phyloP scores from a whole-genome alignment of 1,140 invertebrate genomes.

The Eriocheir sinensis region DNA sequence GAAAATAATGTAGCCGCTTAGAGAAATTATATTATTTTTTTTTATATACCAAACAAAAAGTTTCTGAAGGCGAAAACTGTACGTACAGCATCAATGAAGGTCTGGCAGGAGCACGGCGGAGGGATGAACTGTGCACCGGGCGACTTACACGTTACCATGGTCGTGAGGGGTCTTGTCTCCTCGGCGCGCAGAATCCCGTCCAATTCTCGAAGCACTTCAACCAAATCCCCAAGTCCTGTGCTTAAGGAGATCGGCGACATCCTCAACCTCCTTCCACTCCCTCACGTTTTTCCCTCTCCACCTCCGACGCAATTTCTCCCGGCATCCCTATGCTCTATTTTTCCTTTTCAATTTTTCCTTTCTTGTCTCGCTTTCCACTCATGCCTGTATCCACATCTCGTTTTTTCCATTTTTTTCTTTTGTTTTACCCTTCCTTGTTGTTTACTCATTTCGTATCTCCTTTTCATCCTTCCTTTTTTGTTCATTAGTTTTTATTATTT shows the following conservation, averaged over 20 bases:
- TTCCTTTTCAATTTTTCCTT: neutral
- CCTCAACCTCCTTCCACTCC: neutral
- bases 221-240: neutral
- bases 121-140: too few relatives aligned
- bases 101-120: neutral
- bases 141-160: neutral
- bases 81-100: too few relatives aligned
- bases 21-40: neutral
- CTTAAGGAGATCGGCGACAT: neutral
- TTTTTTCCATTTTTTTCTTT: too few relatives aligned
- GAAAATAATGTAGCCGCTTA: neutral
- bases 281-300: neutral
- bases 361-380: neutral
- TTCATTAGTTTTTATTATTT: too few relatives aligned
- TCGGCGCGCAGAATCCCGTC: neutral
- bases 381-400: too few relatives aligned
- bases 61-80: too few relatives aligned
- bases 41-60: too few relatives aligned
- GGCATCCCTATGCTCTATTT: too few relatives aligned
- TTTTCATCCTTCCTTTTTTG: neutral
- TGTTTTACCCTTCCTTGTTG: neutral
- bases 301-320: too few relatives aligned
- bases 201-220: neutral
- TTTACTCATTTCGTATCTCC: neutral
- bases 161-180: neutral